phyloP scores from a whole-genome alignment of 2,113 vertebrate species.

The Ophthalmolycus amberensis region DNA sequence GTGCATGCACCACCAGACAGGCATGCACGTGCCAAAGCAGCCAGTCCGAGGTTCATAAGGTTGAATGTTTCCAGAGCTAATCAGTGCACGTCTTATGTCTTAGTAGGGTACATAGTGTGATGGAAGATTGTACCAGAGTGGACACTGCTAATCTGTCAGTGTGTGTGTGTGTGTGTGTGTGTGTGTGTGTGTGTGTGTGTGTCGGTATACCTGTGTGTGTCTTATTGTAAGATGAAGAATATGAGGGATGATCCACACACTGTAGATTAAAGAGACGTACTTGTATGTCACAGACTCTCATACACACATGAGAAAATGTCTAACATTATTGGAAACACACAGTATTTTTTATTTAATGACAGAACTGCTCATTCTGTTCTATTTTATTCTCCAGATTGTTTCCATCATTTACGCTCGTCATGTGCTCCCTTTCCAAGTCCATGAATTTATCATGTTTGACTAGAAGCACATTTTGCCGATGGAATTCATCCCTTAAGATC shows the following conservation, averaged over 20 bases:
- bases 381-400: constrained; percentile 18
- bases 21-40: constrained; percentile 42
- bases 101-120: constrained; percentile 46
- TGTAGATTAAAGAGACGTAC: neutral
- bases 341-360: neutral
- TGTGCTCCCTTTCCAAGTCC: constrained; percentile 35
- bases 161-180: constrained; percentile 25
- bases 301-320: neutral
- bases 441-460: constrained; percentile 61
- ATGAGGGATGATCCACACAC: constrained; percentile 8
- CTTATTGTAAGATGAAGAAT: constrained; percentile 9
- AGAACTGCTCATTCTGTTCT: neutral
- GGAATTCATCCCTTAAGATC: constrained; percentile 36
- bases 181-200: constrained; percentile 12
- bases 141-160: constrained; percentile 57
- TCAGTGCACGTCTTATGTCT: constrained; percentile 60
- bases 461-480: constrained; percentile 52
- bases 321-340: neutral
- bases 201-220: neutral
- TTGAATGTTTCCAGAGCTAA: constrained; percentile 64
- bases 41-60: constrained; percentile 59
- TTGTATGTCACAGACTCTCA: neutral
- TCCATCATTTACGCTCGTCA: constrained; percentile 26
- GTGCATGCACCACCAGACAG: constrained; percentile 33
- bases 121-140: constrained; percentile 40